phyloP scores from a whole-genome alignment of 2,113 vertebrate species.

The Nothoprocta pentlandii region DNA sequence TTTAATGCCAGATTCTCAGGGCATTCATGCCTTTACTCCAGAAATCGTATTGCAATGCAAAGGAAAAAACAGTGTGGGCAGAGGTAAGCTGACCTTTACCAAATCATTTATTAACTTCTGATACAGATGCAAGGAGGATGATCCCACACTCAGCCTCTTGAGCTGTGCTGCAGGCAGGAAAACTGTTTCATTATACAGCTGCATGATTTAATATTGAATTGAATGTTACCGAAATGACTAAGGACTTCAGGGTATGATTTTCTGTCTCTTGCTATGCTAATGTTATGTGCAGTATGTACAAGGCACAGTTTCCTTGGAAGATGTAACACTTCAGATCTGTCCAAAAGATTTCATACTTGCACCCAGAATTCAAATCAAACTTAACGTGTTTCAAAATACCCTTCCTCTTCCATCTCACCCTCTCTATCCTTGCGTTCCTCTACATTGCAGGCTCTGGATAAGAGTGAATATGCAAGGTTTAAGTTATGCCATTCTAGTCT shows the following conservation, averaged over 20 bases:
- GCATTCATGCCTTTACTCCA: background rate
- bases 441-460: background rate
- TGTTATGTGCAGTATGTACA: accelerated
- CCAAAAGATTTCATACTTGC: background rate
- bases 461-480: background rate
- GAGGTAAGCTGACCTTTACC: background rate
- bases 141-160: background rate
- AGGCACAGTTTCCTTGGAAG: background rate
- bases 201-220: background rate
- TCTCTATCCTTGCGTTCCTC: background rate
- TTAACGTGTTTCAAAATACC: background rate
- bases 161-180: background rate
- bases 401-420: too few species aligned
- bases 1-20: background rate
- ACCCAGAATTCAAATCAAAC: background rate
- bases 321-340: background rate
- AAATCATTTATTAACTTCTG: background rate
- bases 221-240: background rate
- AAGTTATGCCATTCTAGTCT: accelerated
- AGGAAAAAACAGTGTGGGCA: background rate
- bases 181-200: background rate
- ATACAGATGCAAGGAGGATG: accelerated
- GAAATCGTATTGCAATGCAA: background rate
- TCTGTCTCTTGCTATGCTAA: background rate
- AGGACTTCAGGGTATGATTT: background rate